phyloP scores from a whole-genome alignment of 2,797 vertebrate genomes.

The Chromobotia macracanthus region DNA sequence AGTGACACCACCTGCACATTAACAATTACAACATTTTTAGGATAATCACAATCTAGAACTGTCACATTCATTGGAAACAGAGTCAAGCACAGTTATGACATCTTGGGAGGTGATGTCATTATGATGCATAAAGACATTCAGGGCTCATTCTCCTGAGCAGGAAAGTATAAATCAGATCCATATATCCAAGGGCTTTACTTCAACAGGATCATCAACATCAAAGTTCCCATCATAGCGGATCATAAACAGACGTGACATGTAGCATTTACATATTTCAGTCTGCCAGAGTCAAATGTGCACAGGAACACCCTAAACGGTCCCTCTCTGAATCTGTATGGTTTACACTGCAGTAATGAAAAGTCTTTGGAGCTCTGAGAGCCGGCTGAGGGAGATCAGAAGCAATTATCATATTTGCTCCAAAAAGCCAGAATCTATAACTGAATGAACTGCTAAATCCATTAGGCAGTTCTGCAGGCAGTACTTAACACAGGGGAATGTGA shows the following conservation, averaged over 20 bases:
- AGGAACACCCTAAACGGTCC: neutral
- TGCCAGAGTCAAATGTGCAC: neutral
- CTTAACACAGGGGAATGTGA: slow-evolving; percentile 28
- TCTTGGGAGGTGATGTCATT: neutral
- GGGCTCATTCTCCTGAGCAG: neutral
- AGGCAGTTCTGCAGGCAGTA: slow-evolving; percentile 9
- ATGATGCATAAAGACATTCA: neutral
- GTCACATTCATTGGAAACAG: neutral
- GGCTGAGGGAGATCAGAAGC: slow-evolving; percentile 15
- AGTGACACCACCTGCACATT: neutral
- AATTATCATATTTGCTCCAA: slow-evolving; percentile 43
- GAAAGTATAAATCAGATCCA: neutral
- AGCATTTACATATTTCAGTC: slow-evolving; percentile 18
- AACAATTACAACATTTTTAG: neutral
- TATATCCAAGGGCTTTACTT: neutral
- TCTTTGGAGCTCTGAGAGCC: slow-evolving; percentile 30
- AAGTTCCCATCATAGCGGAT: slow-evolving; percentile 14
- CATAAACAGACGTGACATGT: neutral
- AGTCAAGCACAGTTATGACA: neutral
- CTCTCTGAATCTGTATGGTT: slow-evolving; percentile 54
- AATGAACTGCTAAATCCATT: slow-evolving; percentile 48
- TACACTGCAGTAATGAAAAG: slow-evolving; percentile 51
- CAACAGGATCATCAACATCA: neutral
- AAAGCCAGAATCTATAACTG: slow-evolving; percentile 49
- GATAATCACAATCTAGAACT: neutral